Conservation (phyloP, 2,797 vertebrate genomes). For the Lagorchestes hirsutus region DNA sequence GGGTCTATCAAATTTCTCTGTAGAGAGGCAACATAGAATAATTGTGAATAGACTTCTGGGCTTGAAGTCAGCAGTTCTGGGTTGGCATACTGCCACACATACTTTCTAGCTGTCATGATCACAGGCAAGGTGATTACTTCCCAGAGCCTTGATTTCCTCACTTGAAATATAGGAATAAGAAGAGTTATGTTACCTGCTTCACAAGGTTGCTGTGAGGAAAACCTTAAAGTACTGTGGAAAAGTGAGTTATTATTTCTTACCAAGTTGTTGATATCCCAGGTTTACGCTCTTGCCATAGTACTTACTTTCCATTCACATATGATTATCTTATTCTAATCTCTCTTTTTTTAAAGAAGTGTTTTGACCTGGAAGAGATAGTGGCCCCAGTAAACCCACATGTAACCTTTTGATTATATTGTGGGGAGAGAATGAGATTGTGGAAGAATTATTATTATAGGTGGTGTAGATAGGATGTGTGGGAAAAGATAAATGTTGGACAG, state of each 20-base stretch:
- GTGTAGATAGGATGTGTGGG: background rate
- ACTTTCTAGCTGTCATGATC: background rate
- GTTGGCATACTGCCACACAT: background rate
- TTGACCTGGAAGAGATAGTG: slow-evolving; percentile 32
- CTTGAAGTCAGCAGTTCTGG: background rate
- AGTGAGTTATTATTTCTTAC: slow-evolving; percentile 26
- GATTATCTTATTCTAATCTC: slow-evolving; percentile 30
- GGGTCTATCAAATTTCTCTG: slow-evolving; percentile 59
- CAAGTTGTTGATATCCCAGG: slow-evolving; percentile 51
- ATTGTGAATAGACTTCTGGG: background rate
- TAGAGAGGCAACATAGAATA: background rate
- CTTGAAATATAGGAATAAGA: background rate
- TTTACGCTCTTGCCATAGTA: background rate
- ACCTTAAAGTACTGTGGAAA: background rate
- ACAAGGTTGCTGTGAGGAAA: background rate
- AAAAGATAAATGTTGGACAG: background rate
- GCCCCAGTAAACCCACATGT: background rate
- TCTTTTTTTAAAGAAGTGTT: slow-evolving; percentile 38
- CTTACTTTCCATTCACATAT: slow-evolving; percentile 46
- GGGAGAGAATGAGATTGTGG: background rate
- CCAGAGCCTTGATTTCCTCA: background rate
- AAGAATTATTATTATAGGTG: slow-evolving; percentile 10
- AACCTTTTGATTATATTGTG: slow-evolving; percentile 16
- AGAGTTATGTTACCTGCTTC: background rate
- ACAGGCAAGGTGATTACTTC: background rate